Percentiles rank a stretch among this genome's conserved stretches.
phyloP scores from a whole-genome alignment of 2,113 vertebrate genomes.

The Gallinago jamesoni region DNA sequence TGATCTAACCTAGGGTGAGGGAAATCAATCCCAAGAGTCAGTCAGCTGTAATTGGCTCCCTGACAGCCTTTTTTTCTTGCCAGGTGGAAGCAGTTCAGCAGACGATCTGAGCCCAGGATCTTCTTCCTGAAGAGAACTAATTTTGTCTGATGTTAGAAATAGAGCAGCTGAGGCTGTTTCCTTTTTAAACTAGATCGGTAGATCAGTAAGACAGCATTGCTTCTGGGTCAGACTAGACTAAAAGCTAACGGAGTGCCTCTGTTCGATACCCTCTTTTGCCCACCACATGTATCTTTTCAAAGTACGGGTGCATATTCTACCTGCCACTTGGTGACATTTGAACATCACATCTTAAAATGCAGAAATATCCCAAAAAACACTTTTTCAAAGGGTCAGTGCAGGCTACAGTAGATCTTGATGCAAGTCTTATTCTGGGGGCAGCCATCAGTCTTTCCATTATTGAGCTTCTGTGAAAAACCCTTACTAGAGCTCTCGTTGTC shows the following conservation, averaged over 20 bases:
- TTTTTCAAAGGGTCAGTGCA: background rate
- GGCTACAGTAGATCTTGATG: background rate
- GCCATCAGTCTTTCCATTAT: background rate
- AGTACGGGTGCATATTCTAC: background rate
- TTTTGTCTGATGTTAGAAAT: background rate
- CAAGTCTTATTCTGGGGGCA: background rate
- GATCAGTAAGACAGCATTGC: background rate
- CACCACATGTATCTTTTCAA: background rate
- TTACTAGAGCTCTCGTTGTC: background rate
- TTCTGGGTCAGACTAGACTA: background rate
- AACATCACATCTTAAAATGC: background rate
- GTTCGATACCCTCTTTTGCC: background rate
- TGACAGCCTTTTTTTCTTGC: background rate
- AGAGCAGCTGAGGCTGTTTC: background rate
- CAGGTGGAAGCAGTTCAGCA: conserved; percentile 32
- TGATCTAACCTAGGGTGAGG: background rate
- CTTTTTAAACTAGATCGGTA: background rate
- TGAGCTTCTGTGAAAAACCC: background rate
- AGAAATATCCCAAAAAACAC: background rate
- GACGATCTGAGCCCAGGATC: background rate
- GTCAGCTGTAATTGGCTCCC: background rate
- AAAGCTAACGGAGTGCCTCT: background rate
- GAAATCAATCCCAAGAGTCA: background rate
- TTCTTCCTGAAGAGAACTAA: conserved; percentile 6
- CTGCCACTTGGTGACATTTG: background rate